Conservation (phyloP, 2,113 vertebrate species). For the Dinomys branickii region DNA sequence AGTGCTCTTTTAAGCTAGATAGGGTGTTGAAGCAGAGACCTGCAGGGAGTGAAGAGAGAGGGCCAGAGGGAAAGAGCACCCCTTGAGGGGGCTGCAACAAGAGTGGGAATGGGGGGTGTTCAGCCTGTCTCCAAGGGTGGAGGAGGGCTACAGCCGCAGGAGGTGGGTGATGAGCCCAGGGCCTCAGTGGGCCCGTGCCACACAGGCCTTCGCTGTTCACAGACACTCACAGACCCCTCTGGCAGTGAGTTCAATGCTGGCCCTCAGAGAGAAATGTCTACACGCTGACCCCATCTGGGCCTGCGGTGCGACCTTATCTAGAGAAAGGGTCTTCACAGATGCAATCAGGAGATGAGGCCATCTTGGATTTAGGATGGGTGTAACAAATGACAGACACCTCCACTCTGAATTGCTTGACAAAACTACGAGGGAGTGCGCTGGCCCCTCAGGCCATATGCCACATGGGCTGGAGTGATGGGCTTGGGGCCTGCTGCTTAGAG, state of each 20-base stretch:
- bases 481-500: background rate
- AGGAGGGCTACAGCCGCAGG: background rate
- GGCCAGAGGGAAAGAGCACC: no score
- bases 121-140: accelerated
- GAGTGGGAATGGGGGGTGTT: background rate
- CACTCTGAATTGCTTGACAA: accelerated
- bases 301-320: background rate
- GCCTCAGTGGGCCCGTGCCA: accelerated
- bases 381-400: background rate
- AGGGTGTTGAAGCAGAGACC: background rate
- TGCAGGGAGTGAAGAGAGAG: background rate
- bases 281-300: accelerated
- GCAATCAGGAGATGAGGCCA: no score
- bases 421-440: background rate
- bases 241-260: accelerated
- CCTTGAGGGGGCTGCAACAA: accelerated
- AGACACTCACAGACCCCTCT: accelerated
- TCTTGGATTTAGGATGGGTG: background rate
- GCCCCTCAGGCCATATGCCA: accelerated
- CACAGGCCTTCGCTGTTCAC: accelerated
- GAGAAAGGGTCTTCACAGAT: background rate
- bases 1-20: background rate
- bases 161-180: background rate
- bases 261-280: background rate
- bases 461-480: accelerated